Evolutionary conservation across 2,888 invertebrate species (phyloP).

Genomic region (Anoplius nigerrimus): DNA sequence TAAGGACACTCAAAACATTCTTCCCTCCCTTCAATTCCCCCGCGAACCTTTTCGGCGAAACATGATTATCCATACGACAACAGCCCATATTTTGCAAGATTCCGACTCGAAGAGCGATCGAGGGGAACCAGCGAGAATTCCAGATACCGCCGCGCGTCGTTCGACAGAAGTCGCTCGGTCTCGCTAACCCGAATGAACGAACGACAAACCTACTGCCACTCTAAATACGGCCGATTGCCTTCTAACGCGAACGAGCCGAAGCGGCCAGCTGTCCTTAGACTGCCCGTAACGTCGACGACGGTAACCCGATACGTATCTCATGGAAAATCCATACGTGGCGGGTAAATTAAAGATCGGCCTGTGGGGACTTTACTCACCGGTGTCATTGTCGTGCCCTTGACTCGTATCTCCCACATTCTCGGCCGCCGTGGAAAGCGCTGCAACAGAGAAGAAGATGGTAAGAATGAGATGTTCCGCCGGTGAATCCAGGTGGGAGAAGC

Average conservation of each 20-base stretch:
- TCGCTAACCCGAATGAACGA: no score
- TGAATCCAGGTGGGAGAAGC: no score
- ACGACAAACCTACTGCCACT: no score
- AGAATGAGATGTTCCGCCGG: constrained; percentile 6
- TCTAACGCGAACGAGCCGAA: background rate
- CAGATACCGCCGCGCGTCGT: no score
- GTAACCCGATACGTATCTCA: constrained; percentile 14
- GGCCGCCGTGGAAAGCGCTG: constrained; percentile 68
- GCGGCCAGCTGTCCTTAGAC: background rate
- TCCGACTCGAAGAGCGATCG: no score
- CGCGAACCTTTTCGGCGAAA: background rate
- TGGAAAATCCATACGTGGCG: constrained; percentile 17
- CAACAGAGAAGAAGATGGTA: constrained; percentile 46
- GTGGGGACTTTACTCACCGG: constrained; percentile 60
- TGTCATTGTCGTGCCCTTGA: constrained; percentile 66
- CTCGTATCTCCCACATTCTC: constrained; percentile 65
- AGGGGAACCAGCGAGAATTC: no score
- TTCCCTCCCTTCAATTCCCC: no score
- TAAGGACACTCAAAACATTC: no score
- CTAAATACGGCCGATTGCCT: no score
- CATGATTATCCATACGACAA: no score
- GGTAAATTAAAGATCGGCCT: constrained; percentile 19
- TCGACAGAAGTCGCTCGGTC: no score
- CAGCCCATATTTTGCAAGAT: no score
- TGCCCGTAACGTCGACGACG: background rate